These are phyloP conservation scores for Mohoua ochrocephala DNA, from an alignment of 2,113 vertebrate species.

Conservation along the genomic window DNA sequence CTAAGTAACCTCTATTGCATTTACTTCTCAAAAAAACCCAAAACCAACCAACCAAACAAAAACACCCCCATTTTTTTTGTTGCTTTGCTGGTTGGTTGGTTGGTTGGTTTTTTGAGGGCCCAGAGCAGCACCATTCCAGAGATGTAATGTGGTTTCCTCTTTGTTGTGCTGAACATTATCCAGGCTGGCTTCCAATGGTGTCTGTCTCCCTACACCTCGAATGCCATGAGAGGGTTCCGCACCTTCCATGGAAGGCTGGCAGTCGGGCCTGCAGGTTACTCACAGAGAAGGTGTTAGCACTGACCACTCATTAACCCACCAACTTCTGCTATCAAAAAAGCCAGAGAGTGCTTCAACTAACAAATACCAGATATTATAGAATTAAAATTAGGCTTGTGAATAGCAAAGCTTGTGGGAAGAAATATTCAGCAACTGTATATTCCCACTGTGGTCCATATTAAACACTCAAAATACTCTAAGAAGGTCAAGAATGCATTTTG, in stretches of 20 bases:
- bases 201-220: neutral
- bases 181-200: neutral
- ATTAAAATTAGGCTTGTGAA: neutral
- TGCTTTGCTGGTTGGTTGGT: neutral
- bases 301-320: neutral
- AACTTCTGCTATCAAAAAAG: neutral
- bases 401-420: neutral
- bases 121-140: neutral
- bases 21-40: neutral
- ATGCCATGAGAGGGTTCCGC: neutral
- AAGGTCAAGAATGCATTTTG: neutral
- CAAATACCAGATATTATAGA: neutral
- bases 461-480: neutral
- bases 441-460: neutral
- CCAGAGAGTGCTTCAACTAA: neutral
- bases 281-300: neutral
- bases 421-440: neutral
- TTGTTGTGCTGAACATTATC: neutral
- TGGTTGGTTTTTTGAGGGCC: neutral
- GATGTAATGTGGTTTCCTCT: neutral
- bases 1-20: neutral
- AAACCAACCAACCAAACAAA: neutral
- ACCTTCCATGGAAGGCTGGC: neutral
- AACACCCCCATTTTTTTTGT: too few relatives aligned
- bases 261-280: neutral